Percentiles rank a stretch among this genome's conserved stretches.
Evolutionary conservation across 2,888 invertebrate species (phyloP).

Genomic region (Amiota minor): DNA sequence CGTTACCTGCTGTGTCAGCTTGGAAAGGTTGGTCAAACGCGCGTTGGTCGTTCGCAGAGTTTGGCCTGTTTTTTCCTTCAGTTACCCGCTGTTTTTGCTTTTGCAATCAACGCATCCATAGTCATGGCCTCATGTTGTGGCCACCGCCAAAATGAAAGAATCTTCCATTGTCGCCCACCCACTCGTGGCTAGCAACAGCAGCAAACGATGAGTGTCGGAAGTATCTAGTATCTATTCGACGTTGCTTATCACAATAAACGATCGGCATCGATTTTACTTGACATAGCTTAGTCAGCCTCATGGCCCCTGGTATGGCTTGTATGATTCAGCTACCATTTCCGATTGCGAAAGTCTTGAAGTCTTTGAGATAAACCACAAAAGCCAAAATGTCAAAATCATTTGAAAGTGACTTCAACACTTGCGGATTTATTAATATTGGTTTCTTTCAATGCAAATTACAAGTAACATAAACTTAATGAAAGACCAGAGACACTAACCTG

Average conservation of each 20-base stretch:
- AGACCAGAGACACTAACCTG: background rate
- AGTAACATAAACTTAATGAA: too few species aligned
- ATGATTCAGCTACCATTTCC: conserved; percentile 60
- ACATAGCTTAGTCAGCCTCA: too few species aligned
- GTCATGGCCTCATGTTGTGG: conserved; percentile 27
- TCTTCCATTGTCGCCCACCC: conserved; percentile 43
- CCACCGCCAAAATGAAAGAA: conserved; percentile 42
- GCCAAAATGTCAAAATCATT: conserved; percentile 25
- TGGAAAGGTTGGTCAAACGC: conserved; percentile 48
- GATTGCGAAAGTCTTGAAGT: conserved; percentile 32
- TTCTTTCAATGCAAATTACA: conserved; percentile 38
- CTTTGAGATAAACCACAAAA: conserved; percentile 21
- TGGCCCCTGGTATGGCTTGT: background rate
- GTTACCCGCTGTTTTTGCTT: conserved; percentile 55
- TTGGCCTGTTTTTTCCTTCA: conserved; percentile 27
- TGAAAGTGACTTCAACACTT: conserved; percentile 30
- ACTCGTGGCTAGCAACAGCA: conserved; percentile 35
- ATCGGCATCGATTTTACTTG: conserved; percentile 25
- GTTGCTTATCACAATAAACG: conserved; percentile 7
- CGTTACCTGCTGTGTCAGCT: conserved; percentile 35
- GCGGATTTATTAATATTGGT: conserved; percentile 28
- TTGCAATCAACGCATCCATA: conserved; percentile 23
- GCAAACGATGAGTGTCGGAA: background rate
- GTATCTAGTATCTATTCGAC: background rate
- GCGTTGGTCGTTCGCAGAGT: conserved; percentile 48